Evolutionary conservation across 2,888 invertebrate species (phyloP), one percentile per base, ranked within the genome.

Genomic region (Drosophila anomelani): DNA sequence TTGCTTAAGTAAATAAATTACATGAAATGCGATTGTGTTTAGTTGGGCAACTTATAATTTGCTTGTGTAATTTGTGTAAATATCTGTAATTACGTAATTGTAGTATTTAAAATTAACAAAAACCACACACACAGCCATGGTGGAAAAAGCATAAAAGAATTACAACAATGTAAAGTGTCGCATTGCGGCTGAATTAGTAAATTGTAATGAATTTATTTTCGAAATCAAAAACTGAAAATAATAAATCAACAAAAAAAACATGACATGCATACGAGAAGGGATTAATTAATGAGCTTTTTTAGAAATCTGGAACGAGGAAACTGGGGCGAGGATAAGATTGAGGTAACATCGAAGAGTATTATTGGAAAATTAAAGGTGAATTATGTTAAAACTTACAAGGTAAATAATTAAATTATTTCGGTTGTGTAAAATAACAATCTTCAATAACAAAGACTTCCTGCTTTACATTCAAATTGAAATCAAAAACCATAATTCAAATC

Each of bases 151-250:
- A 58, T 46, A 60, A 53, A 61, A 23, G 12, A 61, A 47, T 26
- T 7, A 53, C 39, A 72, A 38, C 26, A 57, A 66, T 59, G 58
- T 26, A 54, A 20, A 36, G 53, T 54, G 64, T 62, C 62, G 55
- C 78, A 51, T 17, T 59, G 78, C 76, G 59, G 43, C 47, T n/a
- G 41, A 58, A 44, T 72, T 85, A 76, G 87, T 74, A 67, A 83
- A 85, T 81, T 78, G 71, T 74, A 76, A 75, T 78, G 76, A 74
- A 75, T 70, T 85, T 76, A 58, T 75, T 83, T 84, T 77, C 20
- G 60, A 81, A 76, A 69, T 62, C 29, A 41, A 73, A 84, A 64
- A 62, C 39, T 57, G 26, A 41, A 77, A 77, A 83, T n/a, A 77
- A 77, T 75, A 73, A 79, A 68, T 58, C 26, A 34, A 44, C 23